Evolutionary conservation across 2,888 invertebrate species (phyloP).

Genomic region (Nephrotoma appendiculata): DNA sequence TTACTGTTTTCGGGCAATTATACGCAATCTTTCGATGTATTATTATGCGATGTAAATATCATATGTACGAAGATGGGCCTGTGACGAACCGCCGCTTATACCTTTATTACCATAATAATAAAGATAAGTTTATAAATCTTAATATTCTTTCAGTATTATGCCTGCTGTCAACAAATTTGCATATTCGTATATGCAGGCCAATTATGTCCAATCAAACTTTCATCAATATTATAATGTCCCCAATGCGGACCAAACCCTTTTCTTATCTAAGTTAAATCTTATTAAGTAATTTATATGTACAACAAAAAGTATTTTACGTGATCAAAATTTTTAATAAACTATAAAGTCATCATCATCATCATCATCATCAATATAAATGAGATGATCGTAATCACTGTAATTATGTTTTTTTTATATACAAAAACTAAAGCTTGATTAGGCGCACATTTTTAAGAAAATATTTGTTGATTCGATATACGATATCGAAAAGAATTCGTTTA

Average conservation of each 20-base stretch:
- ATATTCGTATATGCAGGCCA: not conserved
- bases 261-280: not conserved
- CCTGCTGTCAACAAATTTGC: not conserved
- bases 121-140: not conserved
- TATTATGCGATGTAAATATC: not conserved
- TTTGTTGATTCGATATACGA: not conserved
- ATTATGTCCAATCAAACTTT: not conserved
- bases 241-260: not conserved
- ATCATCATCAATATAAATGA: not conserved
- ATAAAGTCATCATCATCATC: not conserved
- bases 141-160: not conserved
- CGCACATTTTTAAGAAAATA: not conserved
- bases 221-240: not conserved
- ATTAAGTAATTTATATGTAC: not conserved
- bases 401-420: not conserved
- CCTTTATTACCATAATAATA: not conserved
- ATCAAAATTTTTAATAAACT: not conserved
- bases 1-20: not conserved
- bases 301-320: not conserved
- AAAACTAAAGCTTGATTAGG: not conserved
- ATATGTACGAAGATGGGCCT: not conserved
- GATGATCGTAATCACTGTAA: not conserved
- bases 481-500: not conserved
- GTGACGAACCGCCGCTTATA: not conserved
- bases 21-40: not conserved